Evolutionary conservation across 2,113 vertebrate genomes (phyloP).

Genomic region (Australoheros scitulus): DNA sequence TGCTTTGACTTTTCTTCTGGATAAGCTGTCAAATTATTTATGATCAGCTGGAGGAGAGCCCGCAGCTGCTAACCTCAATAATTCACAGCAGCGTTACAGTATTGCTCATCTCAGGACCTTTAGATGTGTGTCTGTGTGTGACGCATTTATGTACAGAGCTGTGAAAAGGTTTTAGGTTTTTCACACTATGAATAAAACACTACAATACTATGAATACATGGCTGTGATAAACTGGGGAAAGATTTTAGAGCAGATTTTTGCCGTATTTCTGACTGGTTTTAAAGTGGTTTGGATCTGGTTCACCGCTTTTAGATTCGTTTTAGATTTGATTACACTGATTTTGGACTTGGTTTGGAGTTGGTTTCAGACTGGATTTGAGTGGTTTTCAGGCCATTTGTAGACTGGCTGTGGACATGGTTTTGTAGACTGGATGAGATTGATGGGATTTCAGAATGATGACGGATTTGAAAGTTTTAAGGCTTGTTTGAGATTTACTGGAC

Average conservation of each 20-base stretch:
- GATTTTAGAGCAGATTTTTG: background rate
- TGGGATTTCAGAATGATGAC: rapidly evolving
- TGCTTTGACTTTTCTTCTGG: constrained; percentile 12
- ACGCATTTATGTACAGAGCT: background rate
- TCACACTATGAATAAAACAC: background rate
- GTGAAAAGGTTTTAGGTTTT: background rate
- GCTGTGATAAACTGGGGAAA: background rate
- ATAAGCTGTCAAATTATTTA: constrained; percentile 52
- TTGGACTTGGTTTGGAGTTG: rapidly evolving
- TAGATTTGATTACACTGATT: background rate
- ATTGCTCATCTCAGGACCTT: background rate
- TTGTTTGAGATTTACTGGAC: background rate
- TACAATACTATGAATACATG: background rate
- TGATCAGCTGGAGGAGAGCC: constrained; percentile 15
- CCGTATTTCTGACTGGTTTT: background rate
- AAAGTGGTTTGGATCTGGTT: background rate
- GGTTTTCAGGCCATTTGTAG: background rate
- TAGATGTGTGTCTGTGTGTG: background rate
- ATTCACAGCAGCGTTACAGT: background rate
- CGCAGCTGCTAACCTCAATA: constrained; percentile 31
- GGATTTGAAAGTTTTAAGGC: background rate
- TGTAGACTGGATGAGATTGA: background rate
- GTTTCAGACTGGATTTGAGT: background rate
- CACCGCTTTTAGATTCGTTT: background rate
- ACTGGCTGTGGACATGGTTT: background rate